A percentile compares a stretch with the other conserved stretches of the same genome.
Evolutionary conservation across 1,140 invertebrate genomes (phyloP).

Genomic region (Capitella teleta): DNA sequence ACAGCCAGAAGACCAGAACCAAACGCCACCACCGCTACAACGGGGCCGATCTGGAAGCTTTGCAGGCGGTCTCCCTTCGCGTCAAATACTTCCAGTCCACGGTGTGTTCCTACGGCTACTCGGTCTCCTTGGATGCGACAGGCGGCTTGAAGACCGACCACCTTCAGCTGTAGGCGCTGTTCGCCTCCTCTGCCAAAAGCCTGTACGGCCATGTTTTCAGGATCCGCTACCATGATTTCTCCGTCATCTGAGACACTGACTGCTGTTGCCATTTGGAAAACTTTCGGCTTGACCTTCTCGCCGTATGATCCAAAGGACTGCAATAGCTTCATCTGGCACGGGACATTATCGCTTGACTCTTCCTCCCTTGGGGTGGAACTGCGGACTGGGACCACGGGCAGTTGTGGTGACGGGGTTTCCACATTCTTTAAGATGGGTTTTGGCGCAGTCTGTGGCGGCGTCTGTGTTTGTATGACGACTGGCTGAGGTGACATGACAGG

Average conservation of each 20-base stretch:
- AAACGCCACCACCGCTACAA: neutral
- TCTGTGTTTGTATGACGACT: too few species aligned
- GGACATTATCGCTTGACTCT: too few species aligned
- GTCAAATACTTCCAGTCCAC: neutral
- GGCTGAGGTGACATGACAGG: too few species aligned
- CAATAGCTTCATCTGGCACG: too few species aligned
- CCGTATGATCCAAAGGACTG: too few species aligned
- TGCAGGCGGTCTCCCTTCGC: neutral
- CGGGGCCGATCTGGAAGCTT: neutral
- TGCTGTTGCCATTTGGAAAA: slow-evolving; percentile 1
- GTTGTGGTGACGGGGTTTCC: too few species aligned
- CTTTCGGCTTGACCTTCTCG: too few species aligned
- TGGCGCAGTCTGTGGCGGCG: too few species aligned
- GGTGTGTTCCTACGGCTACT: slow-evolving; percentile 1
- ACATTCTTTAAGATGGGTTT: too few species aligned
- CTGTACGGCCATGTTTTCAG: slow-evolving; percentile 3
- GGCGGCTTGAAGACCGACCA: neutral
- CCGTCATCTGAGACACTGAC: neutral
- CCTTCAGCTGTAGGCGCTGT: neutral
- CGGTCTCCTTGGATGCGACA: neutral
- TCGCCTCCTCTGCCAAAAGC: neutral
- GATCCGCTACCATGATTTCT: neutral
- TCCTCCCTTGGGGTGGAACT: too few species aligned
- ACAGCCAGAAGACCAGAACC: neutral
- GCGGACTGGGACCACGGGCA: too few species aligned